Percentiles rank a stretch among this genome's conserved stretches.
phyloP scores from a whole-genome alignment of 1,140 invertebrate genomes.

The Harlomillsia oculata region DNA sequence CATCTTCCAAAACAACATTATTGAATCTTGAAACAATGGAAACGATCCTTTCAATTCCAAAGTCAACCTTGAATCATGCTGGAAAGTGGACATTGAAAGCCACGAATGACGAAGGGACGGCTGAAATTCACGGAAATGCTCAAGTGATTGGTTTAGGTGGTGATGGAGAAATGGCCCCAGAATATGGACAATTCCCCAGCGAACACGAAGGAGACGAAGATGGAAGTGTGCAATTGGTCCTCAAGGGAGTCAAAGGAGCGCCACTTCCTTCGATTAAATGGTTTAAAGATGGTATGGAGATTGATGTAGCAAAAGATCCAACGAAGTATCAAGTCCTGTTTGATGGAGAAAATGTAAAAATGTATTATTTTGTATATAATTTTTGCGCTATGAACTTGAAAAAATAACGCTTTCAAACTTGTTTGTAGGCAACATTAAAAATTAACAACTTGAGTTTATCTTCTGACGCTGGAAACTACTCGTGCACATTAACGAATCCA shows the following conservation, averaged over 20 bases:
- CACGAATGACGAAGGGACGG: slow-evolving; percentile 76
- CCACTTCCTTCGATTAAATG: slow-evolving; percentile 77
- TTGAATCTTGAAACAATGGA: too few relatives aligned
- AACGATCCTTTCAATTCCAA: too few relatives aligned
- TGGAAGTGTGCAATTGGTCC: too few relatives aligned
- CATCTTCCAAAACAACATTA: too few relatives aligned
- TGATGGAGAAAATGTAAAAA: slow-evolving; percentile 65
- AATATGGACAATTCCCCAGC: background rate
- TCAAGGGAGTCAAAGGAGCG: slow-evolving; percentile 60
- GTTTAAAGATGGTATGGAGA: slow-evolving; percentile 46
- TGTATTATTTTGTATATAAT: slow-evolving; percentile 60
- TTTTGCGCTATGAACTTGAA: too few relatives aligned
- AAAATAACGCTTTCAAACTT: too few relatives aligned
- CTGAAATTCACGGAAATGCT: slow-evolving; percentile 8
- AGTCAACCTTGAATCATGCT: slow-evolving; percentile 59
- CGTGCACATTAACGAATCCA: too few relatives aligned
- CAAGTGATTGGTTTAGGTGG: background rate
- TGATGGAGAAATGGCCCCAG: slow-evolving; percentile 3
- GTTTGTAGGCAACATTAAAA: too few relatives aligned
- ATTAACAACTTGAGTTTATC: too few relatives aligned
- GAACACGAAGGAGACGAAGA: slow-evolving; percentile 1
- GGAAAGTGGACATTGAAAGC: slow-evolving; percentile 76
- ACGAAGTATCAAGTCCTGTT: slow-evolving; percentile 67
- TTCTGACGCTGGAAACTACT: too few relatives aligned
- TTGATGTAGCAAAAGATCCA: slow-evolving; percentile 42